Evolutionary conservation across 1,140 invertebrate genomes (phyloP), one percentile per base, ranked within the genome.

Genomic region (Gryllus bimaculatus): DNA sequence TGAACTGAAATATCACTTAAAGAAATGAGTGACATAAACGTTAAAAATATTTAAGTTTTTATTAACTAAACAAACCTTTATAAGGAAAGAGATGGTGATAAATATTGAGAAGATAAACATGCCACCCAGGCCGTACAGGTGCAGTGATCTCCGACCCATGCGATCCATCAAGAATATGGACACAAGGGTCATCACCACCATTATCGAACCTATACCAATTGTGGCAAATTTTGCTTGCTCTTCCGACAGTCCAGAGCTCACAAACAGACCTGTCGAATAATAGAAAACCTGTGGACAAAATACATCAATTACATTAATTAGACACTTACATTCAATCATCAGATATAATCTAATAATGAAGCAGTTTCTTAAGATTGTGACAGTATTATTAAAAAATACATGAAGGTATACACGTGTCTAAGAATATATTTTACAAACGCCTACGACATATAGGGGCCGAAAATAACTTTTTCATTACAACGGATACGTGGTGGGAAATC

Each of bases 71-170:
- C 87, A 87, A 88, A 93, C 95, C 92, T 95, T 96, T 86, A 97
- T 95, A 83, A 97, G 91, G 85, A 98, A 93, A 81, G 95, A 96
- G 87, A 98, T 97, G 81, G 96, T 98, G 86, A 99, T 96, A 88
- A 98, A 95, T 85, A 98, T 95, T 84, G 96, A 97, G 88, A 98
- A 97, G 85, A 98, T 94, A 87, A 97, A 97, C 96, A 99, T 99
- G 84, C 96, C 95, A 82, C 95, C 94, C 81, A 99, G 91, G 80
- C 97, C 97, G 83, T 96, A 95, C 15, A 99, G 90, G 84, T 98
- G 96, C n/a, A 99, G 89, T 1, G 96, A 98, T 81, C 97, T 89
- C 77, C 97, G 89, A 76, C 98, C 98, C 74, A 95, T 95, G 85
- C 95, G 89, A 87, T 98, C 96, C 94, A 98, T 99, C 78, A 99